Evolutionary conservation across 2,113 vertebrate genomes (phyloP).

Genomic region (Mesembrinibis cayennensis): DNA sequence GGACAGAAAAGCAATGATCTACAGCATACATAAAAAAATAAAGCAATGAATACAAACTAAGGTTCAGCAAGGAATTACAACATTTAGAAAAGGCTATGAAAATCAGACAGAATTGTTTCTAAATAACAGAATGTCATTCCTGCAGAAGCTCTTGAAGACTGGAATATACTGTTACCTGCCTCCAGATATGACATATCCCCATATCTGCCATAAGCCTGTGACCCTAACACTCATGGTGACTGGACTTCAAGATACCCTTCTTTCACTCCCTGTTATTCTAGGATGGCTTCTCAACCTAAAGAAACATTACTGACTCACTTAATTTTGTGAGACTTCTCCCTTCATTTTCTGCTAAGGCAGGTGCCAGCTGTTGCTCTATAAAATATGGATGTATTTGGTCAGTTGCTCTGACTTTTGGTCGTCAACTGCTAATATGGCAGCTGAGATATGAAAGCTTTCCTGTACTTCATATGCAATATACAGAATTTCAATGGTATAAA

Average conservation of each 20-base stretch:
- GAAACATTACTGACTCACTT: not conserved
- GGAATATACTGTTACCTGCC: not conserved
- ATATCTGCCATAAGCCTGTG: not conserved
- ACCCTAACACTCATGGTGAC: not conserved
- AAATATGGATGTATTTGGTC: not conserved
- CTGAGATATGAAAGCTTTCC: not conserved
- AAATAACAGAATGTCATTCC: not conserved
- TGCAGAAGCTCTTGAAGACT: not conserved
- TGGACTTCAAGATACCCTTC: not conserved
- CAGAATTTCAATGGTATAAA: not conserved
- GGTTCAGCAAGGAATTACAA: not conserved
- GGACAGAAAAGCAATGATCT: not conserved
- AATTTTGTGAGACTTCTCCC: not conserved
- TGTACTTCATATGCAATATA: not conserved
- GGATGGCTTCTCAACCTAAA: not conserved
- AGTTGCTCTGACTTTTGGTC: not conserved
- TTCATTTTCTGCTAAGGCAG: not conserved
- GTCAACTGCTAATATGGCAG: not conserved
- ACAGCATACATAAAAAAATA: not conserved
- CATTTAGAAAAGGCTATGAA: not conserved
- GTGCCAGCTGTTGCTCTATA: not conserved
- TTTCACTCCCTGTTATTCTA: not conserved
- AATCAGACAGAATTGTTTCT: not conserved
- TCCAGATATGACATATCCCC: not conserved
- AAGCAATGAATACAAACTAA: not conserved